These are phyloP conservation scores for Thecocarcelia acutangulata DNA, from an alignment of 2,888 invertebrate genomes.

Conservation along the genomic window DNA sequence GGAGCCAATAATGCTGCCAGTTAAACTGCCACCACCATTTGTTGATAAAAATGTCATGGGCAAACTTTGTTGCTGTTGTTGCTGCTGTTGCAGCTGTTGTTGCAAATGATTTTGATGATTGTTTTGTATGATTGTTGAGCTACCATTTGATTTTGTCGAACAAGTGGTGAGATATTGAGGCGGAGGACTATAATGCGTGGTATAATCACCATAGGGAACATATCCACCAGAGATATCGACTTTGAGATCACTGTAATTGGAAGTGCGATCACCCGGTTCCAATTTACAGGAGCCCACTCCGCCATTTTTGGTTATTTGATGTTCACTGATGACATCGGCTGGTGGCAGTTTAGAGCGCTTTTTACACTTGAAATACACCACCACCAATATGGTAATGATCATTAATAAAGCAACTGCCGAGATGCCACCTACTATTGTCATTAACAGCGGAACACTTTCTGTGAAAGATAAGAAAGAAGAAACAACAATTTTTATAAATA, in stretches of 20 bases:
- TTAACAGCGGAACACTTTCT: slow-evolving; percentile 90
- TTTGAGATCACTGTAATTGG: slow-evolving; percentile 95
- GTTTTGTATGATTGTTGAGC: slow-evolving; percentile 78
- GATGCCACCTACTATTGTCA: slow-evolving; percentile 90
- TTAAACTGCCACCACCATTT: slow-evolving; percentile 78
- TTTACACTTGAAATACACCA: slow-evolving; percentile 87
- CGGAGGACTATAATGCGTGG: slow-evolving; percentile 93
- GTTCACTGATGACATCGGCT: slow-evolving; percentile 81
- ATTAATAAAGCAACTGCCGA: slow-evolving; percentile 92
- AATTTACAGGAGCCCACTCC: slow-evolving; percentile 82
- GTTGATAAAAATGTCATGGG: slow-evolving; percentile 80
- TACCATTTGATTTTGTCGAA: slow-evolving; percentile 79
- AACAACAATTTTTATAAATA: neutral
- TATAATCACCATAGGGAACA: slow-evolving; percentile 92
- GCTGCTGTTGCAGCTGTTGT: slow-evolving; percentile 76
- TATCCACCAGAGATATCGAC: slow-evolving; percentile 89
- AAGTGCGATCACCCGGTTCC: slow-evolving; percentile 89
- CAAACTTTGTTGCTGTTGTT: slow-evolving; percentile 74
- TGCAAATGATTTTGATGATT: slow-evolving; percentile 79
- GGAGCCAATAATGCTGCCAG: slow-evolving; percentile 80
- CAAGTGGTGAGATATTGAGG: slow-evolving; percentile 81
- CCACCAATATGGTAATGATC: slow-evolving; percentile 89
- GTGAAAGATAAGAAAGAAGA: slow-evolving; percentile 74
- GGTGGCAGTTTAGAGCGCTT: slow-evolving; percentile 80
- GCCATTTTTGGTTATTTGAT: slow-evolving; percentile 81